A percentile compares a stretch with the other conserved stretches of the same genome.
These are phyloP conservation scores for Netelia melanura DNA, from an alignment of 2,888 invertebrate genomes.

Conservation along the genomic window DNA sequence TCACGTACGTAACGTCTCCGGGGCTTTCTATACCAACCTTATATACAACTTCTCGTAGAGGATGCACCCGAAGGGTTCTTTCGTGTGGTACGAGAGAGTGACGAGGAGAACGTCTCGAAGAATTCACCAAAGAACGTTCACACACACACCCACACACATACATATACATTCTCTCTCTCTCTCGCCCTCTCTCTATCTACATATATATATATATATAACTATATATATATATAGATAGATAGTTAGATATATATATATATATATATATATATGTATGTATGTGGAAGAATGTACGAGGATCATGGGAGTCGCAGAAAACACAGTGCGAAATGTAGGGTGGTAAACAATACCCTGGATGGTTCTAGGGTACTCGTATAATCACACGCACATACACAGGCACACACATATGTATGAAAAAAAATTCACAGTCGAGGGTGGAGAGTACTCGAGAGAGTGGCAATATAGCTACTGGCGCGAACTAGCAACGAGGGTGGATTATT, in stretches of 20 bases:
- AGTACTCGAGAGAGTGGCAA: conserved; percentile 7
- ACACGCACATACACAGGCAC: too few species aligned
- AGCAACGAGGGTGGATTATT: background rate
- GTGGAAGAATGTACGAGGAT: conserved; percentile 3
- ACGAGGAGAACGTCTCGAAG: conserved; percentile 49
- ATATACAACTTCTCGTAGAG: conserved; percentile 20
- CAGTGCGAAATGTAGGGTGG: conserved; percentile 34
- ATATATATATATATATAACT: too few species aligned
- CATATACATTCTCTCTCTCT: too few species aligned
- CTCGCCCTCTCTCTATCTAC: too few species aligned
- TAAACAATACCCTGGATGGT: conserved; percentile 27
- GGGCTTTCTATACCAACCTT: conserved; percentile 36
- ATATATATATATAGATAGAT: too few species aligned
- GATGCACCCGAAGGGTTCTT: conserved; percentile 17
- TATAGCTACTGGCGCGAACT: background rate
- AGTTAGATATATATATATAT: too few species aligned
- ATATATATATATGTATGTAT: too few species aligned
- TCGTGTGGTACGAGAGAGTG: conserved; percentile 7
- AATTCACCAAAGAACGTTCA: conserved; percentile 29
- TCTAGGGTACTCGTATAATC: background rate
- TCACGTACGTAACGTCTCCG: conserved; percentile 57
- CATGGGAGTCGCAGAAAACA: conserved; percentile 25
- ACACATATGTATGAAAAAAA: background rate
- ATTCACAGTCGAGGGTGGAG: conserved; percentile 1
- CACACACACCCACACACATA: too few species aligned